Conservation (phyloP, 2,113 vertebrate genomes). For the Pterocles gutturalis region DNA sequence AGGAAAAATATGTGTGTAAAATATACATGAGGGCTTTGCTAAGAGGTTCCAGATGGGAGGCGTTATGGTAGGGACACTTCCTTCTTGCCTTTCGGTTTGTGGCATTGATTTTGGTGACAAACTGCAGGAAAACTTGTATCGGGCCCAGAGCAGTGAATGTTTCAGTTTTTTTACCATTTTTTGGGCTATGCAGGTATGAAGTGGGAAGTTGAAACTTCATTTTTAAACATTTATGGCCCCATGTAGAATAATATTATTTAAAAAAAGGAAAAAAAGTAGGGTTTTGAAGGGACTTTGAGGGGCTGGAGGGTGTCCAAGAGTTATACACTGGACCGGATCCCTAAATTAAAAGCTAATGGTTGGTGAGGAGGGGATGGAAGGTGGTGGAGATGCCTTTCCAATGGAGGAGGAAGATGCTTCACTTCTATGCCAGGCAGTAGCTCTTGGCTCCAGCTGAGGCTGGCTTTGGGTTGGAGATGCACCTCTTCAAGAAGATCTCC, state of each 20-base stretch:
- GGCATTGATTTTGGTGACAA: not conserved
- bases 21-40: slow-evolving; percentile 18
- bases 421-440: not conserved
- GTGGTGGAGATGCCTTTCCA: not conserved
- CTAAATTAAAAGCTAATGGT: not conserved
- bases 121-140: not conserved
- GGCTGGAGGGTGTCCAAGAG: not conserved
- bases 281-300: not conserved
- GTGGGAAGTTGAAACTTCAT: not conserved
- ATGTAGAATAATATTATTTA: accelerated
- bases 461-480: accelerated
- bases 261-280: not conserved
- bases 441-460: not conserved
- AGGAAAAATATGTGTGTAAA: slow-evolving; percentile 23
- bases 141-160: not conserved
- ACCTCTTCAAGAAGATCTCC: not conserved
- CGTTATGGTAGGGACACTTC: not conserved
- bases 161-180: not conserved
- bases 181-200: not conserved
- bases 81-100: not conserved
- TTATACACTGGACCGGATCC: not conserved
- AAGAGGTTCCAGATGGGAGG: slow-evolving; percentile 59
- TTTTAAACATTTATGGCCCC: not conserved
- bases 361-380: not conserved
- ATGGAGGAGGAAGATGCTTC: accelerated